Percentiles rank a stretch among this genome's conserved stretches.
These are phyloP conservation scores for Microtus montanus DNA, from an alignment of 2,113 vertebrate species.

Conservation along the genomic window DNA sequence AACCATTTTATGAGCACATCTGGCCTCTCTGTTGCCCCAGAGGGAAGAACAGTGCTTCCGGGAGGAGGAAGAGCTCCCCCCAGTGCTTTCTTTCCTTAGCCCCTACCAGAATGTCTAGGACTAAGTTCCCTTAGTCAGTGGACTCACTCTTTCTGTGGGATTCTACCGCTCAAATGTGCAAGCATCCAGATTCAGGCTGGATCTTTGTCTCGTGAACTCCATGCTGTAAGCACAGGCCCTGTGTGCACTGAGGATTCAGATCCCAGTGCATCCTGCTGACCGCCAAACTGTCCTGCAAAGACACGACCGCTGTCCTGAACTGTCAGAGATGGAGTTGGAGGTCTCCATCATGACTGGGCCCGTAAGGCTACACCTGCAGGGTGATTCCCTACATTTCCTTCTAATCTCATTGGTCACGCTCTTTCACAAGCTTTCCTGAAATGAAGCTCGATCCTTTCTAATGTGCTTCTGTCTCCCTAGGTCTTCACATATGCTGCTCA, in stretches of 20 bases:
- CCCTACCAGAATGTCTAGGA: not conserved
- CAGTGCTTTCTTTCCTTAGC: not conserved
- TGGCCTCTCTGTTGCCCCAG: not conserved
- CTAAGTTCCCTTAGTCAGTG: not conserved
- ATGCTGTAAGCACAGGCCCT: not conserved
- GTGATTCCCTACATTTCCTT: not conserved
- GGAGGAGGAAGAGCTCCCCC: not conserved
- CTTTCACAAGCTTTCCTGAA: not conserved
- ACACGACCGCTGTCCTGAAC: not conserved
- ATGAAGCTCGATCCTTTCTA: not conserved
- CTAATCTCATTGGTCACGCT: not conserved
- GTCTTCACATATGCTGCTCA: not conserved
- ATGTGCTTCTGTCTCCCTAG: not conserved
- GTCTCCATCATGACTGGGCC: not conserved
- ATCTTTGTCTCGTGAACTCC: not conserved
- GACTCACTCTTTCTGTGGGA: not conserved
- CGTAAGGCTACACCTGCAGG: not conserved
- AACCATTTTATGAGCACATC: not conserved
- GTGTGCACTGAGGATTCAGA: not conserved
- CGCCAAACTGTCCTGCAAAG: not conserved
- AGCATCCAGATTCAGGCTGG: not conserved
- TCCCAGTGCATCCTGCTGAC: not conserved
- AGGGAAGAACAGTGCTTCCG: not conserved
- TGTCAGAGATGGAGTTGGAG: not conserved
- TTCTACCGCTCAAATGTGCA: not conserved